These are phyloP conservation scores for Gryon sp. DNA, from an alignment of 1,140 invertebrate species.

Conservation along the genomic window DNA sequence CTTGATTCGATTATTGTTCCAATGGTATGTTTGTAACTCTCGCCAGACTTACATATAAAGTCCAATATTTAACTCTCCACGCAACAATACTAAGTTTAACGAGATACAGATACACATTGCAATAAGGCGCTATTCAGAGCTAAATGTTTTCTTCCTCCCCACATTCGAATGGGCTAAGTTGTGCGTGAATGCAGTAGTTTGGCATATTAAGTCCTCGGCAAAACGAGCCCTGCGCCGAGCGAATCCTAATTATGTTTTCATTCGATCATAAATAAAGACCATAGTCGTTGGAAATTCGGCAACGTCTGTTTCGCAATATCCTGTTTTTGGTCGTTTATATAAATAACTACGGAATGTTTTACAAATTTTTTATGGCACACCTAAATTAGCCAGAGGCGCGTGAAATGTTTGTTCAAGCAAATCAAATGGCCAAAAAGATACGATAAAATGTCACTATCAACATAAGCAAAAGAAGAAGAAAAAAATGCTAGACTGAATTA, in stretches of 20 bases:
- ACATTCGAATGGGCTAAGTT: no score
- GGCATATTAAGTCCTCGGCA: no score
- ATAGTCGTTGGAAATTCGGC: no score
- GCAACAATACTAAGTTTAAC: slow-evolving; percentile 35
- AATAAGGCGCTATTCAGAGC: slow-evolving; percentile 34
- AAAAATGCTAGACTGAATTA: neutral
- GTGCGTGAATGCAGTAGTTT: no score
- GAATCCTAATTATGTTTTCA: slow-evolving; percentile 12
- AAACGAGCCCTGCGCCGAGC: slow-evolving; percentile 11
- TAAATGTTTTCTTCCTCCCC: neutral
- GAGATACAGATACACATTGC: slow-evolving; percentile 36
- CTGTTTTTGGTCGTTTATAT: no score
- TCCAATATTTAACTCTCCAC: slow-evolving; percentile 30
- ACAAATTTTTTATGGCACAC: slow-evolving; percentile 15
- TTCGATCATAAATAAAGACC: slow-evolving; percentile 25
- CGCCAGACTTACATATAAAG: slow-evolving; percentile 21
- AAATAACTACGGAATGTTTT: no score
- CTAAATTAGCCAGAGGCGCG: slow-evolving; percentile 48
- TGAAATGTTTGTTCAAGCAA: no score
- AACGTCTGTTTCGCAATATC: neutral
- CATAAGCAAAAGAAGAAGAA: no score
- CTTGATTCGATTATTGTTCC: slow-evolving; percentile 45
- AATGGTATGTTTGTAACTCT: slow-evolving; percentile 19
- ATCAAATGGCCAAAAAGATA: no score
- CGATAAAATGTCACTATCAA: no score